Conservation (phyloP, 2,113 vertebrate species). For the Xyrauchen texanus region DNA sequence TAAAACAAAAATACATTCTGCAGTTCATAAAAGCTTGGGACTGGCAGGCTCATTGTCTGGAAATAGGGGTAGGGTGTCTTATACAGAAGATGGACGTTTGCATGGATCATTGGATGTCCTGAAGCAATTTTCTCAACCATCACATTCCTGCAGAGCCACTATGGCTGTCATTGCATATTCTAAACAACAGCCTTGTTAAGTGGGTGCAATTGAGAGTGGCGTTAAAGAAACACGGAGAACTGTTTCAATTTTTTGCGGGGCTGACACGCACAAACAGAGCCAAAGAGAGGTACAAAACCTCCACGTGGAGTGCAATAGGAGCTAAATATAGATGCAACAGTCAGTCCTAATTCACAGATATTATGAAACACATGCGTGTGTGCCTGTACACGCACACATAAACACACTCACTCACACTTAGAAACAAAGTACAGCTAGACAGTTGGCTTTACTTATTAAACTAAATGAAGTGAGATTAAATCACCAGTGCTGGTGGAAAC, state of each 20-base stretch:
- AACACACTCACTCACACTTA: constrained; percentile 48
- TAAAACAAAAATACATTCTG: constrained; percentile 43
- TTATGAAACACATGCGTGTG: constrained; percentile 47
- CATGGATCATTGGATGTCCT: constrained; percentile 52
- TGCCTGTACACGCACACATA: constrained; percentile 47
- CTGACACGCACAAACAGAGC: constrained; percentile 48
- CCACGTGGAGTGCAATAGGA: constrained; percentile 12
- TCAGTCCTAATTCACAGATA: constrained; percentile 55
- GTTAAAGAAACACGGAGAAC: constrained; percentile 57
- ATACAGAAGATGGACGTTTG: constrained; percentile 50
- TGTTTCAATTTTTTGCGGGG: constrained; percentile 56
- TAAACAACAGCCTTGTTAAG: constrained; percentile 57
- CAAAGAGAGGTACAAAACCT: constrained; percentile 7
- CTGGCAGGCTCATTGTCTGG: constrained; percentile 61
- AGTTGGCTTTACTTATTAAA: constrained; percentile 72
- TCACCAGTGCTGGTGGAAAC: constrained; percentile 69
- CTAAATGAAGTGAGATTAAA: constrained; percentile 65
- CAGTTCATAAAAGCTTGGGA: constrained; percentile 52
- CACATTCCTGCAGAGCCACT: constrained; percentile 55
- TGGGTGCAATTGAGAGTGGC: constrained; percentile 42
- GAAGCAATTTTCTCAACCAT: constrained; percentile 67
- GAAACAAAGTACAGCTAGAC: constrained; percentile 44
- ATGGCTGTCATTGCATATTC: constrained; percentile 49
- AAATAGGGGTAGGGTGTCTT: constrained; percentile 58
- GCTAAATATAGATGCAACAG: constrained; percentile 63